Evolutionary conservation across 2,113 vertebrate genomes (phyloP), one percentile per base, ranked within the genome.

Genomic region (Rhabdomys dilectus): DNA sequence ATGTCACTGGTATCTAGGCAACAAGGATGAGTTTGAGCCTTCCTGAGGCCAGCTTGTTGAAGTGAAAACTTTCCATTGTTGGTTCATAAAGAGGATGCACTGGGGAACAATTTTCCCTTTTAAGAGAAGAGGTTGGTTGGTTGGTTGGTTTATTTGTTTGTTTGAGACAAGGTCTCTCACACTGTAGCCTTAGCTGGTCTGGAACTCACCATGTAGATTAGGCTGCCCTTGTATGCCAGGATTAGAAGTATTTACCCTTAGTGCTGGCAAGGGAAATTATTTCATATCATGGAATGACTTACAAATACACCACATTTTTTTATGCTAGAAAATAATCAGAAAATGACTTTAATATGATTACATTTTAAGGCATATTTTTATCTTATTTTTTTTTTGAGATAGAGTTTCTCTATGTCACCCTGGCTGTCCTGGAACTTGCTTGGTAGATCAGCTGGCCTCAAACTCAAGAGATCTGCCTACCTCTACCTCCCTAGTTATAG

Each of bases 11-110:
- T 98, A 95, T 97, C 98, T 95, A 98, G 97, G 98, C 98, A 98
- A 98, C 98, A 9, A 92, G 93, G 84, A 95, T 94, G 97, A 29
- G 62, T 95, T 91, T 96, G 62, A 98, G 97, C 97, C 97, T 97
- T 98, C 96, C 98, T 78, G 42, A 96, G 97, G 96, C 97, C 95
- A 96, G 97, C 98, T 98, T 97, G 80, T 96, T 97, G 97, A 98
- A 97, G 97, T 97, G 98, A 98, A 99, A 98, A 98, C 98, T 98
- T 98, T 98, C 98, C 98, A 98, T 98, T 98, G 96, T 97, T 95
- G 89, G 62, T 87, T 97, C 87, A 86, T 88, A 73, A 84, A 95
- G 82, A 94, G 60, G 94, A 80, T 96, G 97, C 95, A 21, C 0
- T 97, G 85, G 96, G 62, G 98, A 97, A 98, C 94, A 97, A 91